Percentiles rank a stretch among this genome's conserved stretches.
Conservation (phyloP, 2,797 vertebrate genomes). For the Labeo calbasu region DNA sequence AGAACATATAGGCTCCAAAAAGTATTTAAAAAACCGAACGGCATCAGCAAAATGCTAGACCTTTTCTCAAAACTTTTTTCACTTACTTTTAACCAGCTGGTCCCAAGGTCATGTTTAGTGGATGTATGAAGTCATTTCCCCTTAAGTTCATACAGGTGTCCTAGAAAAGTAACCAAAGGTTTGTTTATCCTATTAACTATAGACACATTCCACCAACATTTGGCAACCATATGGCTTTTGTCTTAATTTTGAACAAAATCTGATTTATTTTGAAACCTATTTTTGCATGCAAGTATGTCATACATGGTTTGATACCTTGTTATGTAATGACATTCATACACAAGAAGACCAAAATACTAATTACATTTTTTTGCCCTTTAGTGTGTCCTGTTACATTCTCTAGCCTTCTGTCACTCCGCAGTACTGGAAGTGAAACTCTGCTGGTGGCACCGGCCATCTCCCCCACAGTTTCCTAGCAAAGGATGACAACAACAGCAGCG, state of each 20-base stretch:
- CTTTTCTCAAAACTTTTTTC: neutral
- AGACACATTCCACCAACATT: neutral
- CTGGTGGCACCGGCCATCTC: conserved; percentile 67
- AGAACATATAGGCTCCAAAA: neutral
- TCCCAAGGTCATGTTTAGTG: conserved; percentile 3
- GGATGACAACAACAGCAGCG: conserved; percentile 75
- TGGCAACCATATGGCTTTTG: neutral
- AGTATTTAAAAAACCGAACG: neutral
- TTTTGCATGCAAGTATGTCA: neutral
- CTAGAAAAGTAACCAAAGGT: neutral
- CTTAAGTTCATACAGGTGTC: neutral
- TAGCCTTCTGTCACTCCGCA: conserved; percentile 33
- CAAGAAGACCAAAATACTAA: neutral
- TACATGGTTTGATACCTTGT: neutral
- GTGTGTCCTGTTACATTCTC: conserved; percentile 32
- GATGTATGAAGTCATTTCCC: neutral
- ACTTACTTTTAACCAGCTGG: neutral
- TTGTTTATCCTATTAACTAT: neutral
- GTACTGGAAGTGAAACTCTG: conserved; percentile 50
- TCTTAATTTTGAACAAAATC: neutral
- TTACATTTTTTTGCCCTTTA: neutral
- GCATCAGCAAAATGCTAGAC: neutral
- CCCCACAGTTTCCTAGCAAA: conserved; percentile 80
- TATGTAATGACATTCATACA: neutral
- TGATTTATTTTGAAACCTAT: neutral